These are phyloP conservation scores for Arrhopalites spinosus DNA, from an alignment of 2,888 invertebrate species.

Conservation along the genomic window DNA sequence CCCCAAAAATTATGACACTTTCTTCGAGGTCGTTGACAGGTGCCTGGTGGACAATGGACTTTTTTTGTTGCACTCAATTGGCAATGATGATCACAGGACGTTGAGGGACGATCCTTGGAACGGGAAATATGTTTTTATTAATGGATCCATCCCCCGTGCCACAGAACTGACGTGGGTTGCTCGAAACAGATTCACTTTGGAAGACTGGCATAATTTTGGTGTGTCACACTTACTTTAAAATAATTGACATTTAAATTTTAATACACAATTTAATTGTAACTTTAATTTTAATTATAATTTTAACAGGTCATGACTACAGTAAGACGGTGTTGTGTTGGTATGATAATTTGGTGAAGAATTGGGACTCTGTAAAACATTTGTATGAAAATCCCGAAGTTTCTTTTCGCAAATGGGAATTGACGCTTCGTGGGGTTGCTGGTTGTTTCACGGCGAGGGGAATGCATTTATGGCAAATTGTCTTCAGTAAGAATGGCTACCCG, in stretches of 20 bases:
- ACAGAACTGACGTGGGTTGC: conserved; percentile 47
- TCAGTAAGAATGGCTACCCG: conserved; percentile 32
- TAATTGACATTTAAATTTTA: no score
- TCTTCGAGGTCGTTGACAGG: conserved; percentile 40
- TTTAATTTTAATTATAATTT: no score
- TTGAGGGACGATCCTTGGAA: conserved; percentile 42
- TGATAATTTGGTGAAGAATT: conserved; percentile 33
- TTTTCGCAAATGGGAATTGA: conserved; percentile 48
- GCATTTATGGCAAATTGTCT: conserved; percentile 41
- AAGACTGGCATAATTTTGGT: conserved; percentile 53
- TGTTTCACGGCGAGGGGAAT: conserved; percentile 32
- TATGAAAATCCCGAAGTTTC: conserved; percentile 38
- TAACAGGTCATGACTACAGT: conserved; percentile 27
- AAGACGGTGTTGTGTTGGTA: conserved; percentile 38
- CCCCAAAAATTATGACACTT: conserved; percentile 39
- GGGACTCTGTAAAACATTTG: conserved; percentile 2
- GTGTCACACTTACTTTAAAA: no score
- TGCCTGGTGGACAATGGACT: conserved; percentile 46
- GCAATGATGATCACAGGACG: conserved; percentile 19
- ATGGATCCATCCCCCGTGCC: conserved; percentile 50
- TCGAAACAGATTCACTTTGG: conserved; percentile 46
- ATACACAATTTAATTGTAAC: no score
- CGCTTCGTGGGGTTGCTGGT: conserved; percentile 31
- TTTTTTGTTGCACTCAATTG: conserved; percentile 48
- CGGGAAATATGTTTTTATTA: conserved; percentile 42